Evolutionary conservation across 64 coral and sea anemone species (phyloP), one percentile per base, ranked within the genome.

Genomic region (Montipora foliosa): DNA sequence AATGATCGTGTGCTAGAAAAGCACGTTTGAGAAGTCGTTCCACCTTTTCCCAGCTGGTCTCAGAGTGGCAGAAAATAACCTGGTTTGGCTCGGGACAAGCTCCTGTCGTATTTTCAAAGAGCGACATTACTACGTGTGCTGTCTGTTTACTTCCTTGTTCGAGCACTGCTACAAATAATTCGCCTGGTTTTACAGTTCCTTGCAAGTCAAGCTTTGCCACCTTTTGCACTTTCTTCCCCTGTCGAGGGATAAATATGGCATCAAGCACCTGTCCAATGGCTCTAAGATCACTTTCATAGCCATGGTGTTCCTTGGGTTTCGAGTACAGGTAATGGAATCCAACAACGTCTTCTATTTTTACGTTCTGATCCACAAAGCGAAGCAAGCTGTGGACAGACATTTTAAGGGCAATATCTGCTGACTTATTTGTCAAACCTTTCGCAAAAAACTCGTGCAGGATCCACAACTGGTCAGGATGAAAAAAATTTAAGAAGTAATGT

Each of bases 41-140:
- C 14, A 98, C 79, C 82, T 98, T 92, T 78, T 98, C 97, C 94
- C 97, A 98, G 25, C 68, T 83, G 47, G 97, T 98, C 12, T 96
- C 79, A 2, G 89, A 72, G 57, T 95, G 77, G 49, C 97, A 98
- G 73, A 98, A 98, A 49, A 98, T 44, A 88, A 98, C 45, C 58
- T 98, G 92, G 64, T 88, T 94, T 49, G 97, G 97, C 75, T 94
- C 75, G 83, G 97, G 97, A 22, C 76, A 86, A 13, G 74, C 17
- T 9, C 83, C 90, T 71, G 87, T 81, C 5, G 80, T 93, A 50
- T 81, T 94, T 78, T 83, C 77, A 78, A 96, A 98, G 5, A 98
- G 88, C 0, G 97, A 90, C 59, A 98, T 84, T 25, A 96, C 84
- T 2, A 98, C 94, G 50, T 98, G 91, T 57, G 93, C 94, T 21